A percentile compares a stretch with the other conserved stretches of the same genome.
These are phyloP conservation scores for Pectinophora gossypiella DNA, from an alignment of 1,140 invertebrate genomes.

Conservation along the genomic window DNA sequence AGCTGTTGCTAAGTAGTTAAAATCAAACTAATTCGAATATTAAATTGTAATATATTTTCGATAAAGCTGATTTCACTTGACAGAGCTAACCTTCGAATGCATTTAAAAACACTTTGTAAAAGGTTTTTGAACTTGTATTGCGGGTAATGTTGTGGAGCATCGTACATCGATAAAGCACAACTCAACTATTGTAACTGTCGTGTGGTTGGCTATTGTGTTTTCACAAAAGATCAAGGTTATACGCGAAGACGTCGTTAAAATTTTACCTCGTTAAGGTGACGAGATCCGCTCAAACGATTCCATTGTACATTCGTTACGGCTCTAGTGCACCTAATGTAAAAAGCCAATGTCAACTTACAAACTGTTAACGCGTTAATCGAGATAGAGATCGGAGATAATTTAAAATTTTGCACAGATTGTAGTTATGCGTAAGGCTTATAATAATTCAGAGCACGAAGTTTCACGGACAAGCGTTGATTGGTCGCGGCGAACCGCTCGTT, in stretches of 20 bases:
- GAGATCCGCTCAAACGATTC: conserved; percentile 4
- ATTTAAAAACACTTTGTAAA: too few relatives aligned
- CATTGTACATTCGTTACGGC: conserved; percentile 14
- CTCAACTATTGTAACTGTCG: background rate
- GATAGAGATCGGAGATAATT: too few relatives aligned
- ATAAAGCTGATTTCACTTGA: too few relatives aligned
- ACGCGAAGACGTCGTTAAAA: conserved; percentile 3
- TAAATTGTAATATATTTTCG: too few relatives aligned
- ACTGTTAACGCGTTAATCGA: too few relatives aligned
- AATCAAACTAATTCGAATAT: too few relatives aligned
- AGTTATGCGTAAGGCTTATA: background rate
- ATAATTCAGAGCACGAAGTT: conserved; percentile 35
- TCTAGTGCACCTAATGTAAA: conserved; percentile 11
- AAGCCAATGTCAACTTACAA: conserved; percentile 12
- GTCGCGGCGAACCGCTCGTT: background rate
- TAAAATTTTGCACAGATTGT: background rate
- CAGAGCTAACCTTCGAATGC: too few relatives aligned
- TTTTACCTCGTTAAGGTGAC: conserved; percentile 8
- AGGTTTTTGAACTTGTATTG: too few relatives aligned
- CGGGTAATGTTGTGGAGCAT: too few relatives aligned
- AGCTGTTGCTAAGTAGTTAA: too few relatives aligned
- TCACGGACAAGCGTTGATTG: conserved; percentile 22
- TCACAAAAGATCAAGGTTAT: conserved; percentile 14
- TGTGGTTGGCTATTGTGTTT: conserved; percentile 8
- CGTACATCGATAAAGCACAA: too few relatives aligned